Percentiles rank a stretch among this genome's conserved stretches.
Evolutionary conservation across 2,113 vertebrate species (phyloP).

Genomic region (Phaetusa simplex): DNA sequence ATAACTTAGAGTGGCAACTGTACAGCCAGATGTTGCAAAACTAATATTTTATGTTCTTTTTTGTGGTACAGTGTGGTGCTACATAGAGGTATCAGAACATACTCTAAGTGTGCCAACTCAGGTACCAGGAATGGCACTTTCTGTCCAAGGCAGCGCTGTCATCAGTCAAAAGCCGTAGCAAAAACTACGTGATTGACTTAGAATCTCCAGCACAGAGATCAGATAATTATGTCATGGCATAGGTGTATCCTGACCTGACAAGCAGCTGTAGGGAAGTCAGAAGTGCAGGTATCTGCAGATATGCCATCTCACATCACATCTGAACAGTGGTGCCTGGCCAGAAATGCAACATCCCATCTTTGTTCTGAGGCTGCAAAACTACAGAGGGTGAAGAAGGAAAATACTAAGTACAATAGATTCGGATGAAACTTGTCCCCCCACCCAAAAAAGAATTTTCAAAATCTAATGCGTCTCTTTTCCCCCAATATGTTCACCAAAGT

Average conservation of each 20-base stretch:
- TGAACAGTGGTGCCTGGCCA: background rate
- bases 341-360: background rate
- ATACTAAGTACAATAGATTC: background rate
- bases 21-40: conserved; percentile 40
- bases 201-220: background rate
- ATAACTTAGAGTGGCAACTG: conserved; percentile 34
- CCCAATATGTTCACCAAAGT: background rate
- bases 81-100: background rate
- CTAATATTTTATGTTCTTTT: background rate
- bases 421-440: background rate
- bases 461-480: background rate
- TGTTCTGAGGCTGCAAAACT: background rate
- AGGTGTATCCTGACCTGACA: background rate
- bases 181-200: background rate
- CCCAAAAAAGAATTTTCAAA: background rate
- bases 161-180: background rate
- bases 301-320: conserved; percentile 30
- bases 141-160: background rate
- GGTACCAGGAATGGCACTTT: background rate
- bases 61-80: background rate
- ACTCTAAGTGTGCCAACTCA: background rate
- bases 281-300: conserved; percentile 38
- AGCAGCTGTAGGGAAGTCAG: background rate
- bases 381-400: background rate
- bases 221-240: background rate